Conservation (phyloP, 53 echinoderm and acorn worm species). For the Pentamera pediparva region DNA sequence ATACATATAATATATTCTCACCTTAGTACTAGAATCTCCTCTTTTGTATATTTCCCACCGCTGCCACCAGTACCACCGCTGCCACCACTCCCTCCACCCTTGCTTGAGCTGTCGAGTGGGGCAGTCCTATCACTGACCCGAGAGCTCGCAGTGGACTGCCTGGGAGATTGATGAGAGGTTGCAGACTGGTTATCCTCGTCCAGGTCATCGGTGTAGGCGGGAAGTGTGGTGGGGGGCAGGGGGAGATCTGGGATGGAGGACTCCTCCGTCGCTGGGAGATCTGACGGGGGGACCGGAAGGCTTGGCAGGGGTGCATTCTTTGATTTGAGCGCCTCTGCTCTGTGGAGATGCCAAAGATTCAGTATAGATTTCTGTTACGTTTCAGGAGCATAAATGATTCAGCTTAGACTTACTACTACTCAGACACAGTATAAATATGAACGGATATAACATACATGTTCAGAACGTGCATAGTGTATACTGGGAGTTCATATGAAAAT, state of each 20-base stretch:
- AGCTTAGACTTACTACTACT: too few species aligned
- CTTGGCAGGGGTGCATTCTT: constrained; percentile 17
- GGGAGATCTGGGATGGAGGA: constrained; percentile 9
- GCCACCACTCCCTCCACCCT: constrained; percentile 35
- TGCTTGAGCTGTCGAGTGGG: background rate
- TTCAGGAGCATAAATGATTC: too few species aligned
- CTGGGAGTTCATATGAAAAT: too few species aligned
- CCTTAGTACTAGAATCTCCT: constrained; percentile 78
- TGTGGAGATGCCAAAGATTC: background rate
- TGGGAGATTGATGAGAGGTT: background rate
- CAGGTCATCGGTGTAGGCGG: constrained; percentile 17
- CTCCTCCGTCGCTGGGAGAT: background rate
- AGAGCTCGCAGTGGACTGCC: background rate
- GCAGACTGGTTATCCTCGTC: background rate
- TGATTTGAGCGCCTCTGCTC: constrained; percentile 38
- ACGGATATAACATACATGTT: too few species aligned
- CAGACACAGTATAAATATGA: too few species aligned
- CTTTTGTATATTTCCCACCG: constrained; percentile 75
- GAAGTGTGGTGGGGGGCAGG: background rate
- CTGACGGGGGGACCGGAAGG: constrained; percentile 72
- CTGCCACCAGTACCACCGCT: constrained; percentile 62
- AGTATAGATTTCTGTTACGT: too few species aligned
- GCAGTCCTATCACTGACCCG: background rate
- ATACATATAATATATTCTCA: too few species aligned
- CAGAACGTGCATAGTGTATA: too few species aligned